These are phyloP conservation scores for Prunella himalayana DNA, from an alignment of 2,113 vertebrate species.

Conservation along the genomic window DNA sequence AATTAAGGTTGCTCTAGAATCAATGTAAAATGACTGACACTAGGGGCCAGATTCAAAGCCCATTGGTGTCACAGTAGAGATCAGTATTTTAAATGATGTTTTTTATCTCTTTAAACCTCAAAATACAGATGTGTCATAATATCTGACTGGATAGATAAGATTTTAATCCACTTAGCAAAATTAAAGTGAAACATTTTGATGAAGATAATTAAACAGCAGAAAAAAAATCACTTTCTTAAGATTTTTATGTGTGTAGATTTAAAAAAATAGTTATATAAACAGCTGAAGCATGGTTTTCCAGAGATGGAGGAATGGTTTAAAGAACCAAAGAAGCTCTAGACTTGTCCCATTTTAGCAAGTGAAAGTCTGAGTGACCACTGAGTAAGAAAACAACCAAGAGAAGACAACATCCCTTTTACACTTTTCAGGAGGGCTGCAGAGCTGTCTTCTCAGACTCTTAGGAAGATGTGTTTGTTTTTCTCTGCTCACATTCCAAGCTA, in stretches of 20 bases:
- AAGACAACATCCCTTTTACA: not conserved
- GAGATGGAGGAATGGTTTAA: not conserved
- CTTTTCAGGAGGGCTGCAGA: not conserved
- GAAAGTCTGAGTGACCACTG: not conserved
- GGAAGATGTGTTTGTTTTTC: not conserved
- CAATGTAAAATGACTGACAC: not conserved
- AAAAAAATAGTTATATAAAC: not conserved
- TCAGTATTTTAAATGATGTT: not conserved
- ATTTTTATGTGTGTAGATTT: not conserved
- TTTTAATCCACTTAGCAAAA: not conserved
- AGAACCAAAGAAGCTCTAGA: not conserved
- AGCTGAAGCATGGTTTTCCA: not conserved
- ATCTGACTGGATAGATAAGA: not conserved
- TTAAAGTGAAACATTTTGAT: not conserved
- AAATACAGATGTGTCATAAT: not conserved
- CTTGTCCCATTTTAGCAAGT: not conserved
- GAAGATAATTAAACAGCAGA: not conserved
- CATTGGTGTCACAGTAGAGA: not conserved
- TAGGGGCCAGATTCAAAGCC: not conserved
- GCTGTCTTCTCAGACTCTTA: not conserved
- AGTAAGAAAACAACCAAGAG: not conserved
- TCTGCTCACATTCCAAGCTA: not conserved
- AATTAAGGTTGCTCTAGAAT: not conserved
- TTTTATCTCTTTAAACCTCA: not conserved
- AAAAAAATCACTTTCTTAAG: not conserved